phyloP scores from a whole-genome alignment of 2,888 invertebrate species.

The Nudaria mundana region DNA sequence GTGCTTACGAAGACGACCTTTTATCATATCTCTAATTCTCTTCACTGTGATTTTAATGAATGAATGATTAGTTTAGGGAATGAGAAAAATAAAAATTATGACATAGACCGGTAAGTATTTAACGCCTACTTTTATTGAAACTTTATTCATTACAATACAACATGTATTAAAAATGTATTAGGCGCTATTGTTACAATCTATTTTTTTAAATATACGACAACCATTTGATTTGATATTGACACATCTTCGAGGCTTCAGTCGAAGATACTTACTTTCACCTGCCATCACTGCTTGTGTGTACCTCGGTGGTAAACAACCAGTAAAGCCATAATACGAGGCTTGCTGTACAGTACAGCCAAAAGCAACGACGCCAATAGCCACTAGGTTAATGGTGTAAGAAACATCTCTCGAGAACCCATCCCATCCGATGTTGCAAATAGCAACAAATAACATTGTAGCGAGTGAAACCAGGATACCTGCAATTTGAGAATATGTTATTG shows the following conservation, averaged over 20 bases:
- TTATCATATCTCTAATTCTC: no score
- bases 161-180: no score
- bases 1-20: no score
- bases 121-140: no score
- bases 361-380: constrained; percentile 92
- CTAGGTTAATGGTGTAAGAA: constrained; percentile 91
- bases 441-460: constrained; percentile 90
- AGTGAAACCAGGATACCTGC: constrained; percentile 91
- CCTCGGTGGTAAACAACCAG: constrained; percentile 93
- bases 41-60: no score
- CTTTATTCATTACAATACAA: no score
- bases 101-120: no score
- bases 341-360: constrained; percentile 96
- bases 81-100: no score
- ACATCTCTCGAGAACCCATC: constrained; percentile 89
- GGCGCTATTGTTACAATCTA: no score
- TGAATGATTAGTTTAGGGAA: no score
- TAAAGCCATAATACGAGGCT: constrained; percentile 96
- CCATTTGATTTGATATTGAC: no score
- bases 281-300: constrained; percentile 98
- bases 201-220: no score
- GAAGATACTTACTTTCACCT: constrained; percentile 90
- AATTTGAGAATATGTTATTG: constrained; percentile 10
- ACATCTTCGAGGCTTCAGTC: constrained; percentile 73
- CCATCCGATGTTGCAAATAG: constrained; percentile 93